Evolutionary conservation across 2,113 vertebrate genomes (phyloP).

Genomic region (Heteronetta atricapilla): DNA sequence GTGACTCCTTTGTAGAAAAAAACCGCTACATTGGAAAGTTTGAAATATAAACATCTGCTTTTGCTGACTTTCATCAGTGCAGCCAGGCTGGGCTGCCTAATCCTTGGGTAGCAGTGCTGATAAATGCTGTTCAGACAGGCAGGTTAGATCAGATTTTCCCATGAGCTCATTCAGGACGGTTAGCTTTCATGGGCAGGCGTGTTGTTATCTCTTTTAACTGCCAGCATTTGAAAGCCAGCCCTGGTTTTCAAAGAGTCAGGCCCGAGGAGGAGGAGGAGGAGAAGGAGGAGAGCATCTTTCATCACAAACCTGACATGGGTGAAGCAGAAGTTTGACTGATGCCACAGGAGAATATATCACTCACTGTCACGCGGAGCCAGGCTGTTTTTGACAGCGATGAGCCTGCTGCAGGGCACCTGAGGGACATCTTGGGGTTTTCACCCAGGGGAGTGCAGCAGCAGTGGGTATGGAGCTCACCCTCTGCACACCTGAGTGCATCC

Average conservation of each 20-base stretch:
- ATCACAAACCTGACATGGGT: neutral
- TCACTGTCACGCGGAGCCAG: accelerated
- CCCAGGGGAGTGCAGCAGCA: accelerated
- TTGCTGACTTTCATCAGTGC: neutral
- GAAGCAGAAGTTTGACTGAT: neutral
- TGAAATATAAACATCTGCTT: conserved; percentile 17
- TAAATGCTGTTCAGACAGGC: conserved; percentile 19
- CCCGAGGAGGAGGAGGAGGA: neutral
- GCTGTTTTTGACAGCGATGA: accelerated
- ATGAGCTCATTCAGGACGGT: neutral
- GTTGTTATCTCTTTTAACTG: neutral
- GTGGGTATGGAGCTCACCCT: neutral
- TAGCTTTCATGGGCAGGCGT: neutral
- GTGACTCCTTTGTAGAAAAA: neutral
- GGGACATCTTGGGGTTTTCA: neutral
- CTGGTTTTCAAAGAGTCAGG: neutral
- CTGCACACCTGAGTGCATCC: neutral
- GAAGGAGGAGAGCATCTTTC: neutral
- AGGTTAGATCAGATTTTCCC: conserved; percentile 51
- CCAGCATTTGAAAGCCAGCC: conserved; percentile 1
- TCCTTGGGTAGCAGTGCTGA: neutral
- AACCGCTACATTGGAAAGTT: neutral
- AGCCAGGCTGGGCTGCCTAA: neutral
- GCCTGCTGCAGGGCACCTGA: neutral
- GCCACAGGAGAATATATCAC: neutral